phyloP scores from a whole-genome alignment of 2,113 vertebrate species.

The Bufo bufo region DNA sequence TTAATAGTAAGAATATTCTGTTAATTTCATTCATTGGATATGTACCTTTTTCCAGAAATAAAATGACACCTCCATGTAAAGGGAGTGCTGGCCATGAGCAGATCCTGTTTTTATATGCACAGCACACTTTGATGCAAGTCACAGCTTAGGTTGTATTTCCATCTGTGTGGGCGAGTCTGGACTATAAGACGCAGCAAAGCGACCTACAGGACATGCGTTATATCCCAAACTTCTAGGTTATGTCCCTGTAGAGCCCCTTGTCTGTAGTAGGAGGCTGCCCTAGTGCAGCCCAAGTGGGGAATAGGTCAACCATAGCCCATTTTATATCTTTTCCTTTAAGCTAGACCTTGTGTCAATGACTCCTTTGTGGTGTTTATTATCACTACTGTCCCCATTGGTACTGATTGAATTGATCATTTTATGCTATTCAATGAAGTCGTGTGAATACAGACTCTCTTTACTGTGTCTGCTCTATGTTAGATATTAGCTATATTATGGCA shows the following conservation, averaged over 20 bases:
- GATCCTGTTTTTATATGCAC: neutral
- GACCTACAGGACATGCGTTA: neutral
- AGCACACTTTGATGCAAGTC: neutral
- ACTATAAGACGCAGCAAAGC: neutral
- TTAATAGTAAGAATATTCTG: neutral
- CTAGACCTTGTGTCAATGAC: constrained; percentile 35
- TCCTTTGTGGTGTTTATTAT: constrained; percentile 31
- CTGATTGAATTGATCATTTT: constrained; percentile 35
- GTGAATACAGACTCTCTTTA: neutral
- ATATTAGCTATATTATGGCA: neutral
- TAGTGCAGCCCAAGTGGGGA: neutral
- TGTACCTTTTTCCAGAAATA: neutral
- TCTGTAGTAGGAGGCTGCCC: neutral
- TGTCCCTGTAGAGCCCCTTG: neutral
- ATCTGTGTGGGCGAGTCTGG: constrained; percentile 1
- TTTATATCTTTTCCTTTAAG: neutral
- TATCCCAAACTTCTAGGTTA: neutral
- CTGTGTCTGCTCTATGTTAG: neutral
- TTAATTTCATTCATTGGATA: neutral
- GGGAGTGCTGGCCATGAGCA: neutral
- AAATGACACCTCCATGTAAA: neutral
- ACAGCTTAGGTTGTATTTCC: neutral
- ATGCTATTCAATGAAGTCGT: constrained; percentile 4
- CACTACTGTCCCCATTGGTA: constrained; percentile 27
- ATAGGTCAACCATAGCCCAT: constrained; percentile 1